phyloP scores from a whole-genome alignment of 2,888 invertebrate genomes.

The Sepioteuthis lessoniana region DNA sequence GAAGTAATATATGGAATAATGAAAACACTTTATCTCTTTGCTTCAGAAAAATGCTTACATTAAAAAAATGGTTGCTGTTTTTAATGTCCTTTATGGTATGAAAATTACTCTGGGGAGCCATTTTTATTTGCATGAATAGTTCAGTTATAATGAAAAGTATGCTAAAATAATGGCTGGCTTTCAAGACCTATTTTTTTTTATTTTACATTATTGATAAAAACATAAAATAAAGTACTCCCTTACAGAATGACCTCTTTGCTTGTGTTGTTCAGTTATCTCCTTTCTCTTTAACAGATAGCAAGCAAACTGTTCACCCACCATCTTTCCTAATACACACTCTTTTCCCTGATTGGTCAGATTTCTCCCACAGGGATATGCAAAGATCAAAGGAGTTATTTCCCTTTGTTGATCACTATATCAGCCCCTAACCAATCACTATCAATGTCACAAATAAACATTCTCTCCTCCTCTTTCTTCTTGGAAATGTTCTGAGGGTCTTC shows the following conservation, averaged over 20 bases:
- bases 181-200: not conserved
- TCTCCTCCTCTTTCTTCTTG: not conserved
- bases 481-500: not conserved
- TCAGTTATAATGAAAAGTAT: not conserved
- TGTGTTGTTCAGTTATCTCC: not conserved
- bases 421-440: not conserved
- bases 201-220: not conserved
- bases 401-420: not conserved
- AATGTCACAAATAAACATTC: not conserved
- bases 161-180: not conserved
- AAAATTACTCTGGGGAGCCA: not conserved
- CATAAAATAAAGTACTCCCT: not conserved
- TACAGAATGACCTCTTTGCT: not conserved
- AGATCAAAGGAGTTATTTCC: not conserved
- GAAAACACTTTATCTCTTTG: no score
- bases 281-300: not conserved
- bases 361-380: not conserved
- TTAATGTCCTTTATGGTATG: not conserved
- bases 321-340: not conserved
- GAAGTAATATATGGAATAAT: no score
- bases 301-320: not conserved
- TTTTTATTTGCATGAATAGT: not conserved
- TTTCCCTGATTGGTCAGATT: not conserved
- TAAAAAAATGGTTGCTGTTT: not conserved
- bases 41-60: no score